These are phyloP conservation scores for Osmerus mordax DNA, from an alignment of 2,113 vertebrate genomes.

Conservation along the genomic window DNA sequence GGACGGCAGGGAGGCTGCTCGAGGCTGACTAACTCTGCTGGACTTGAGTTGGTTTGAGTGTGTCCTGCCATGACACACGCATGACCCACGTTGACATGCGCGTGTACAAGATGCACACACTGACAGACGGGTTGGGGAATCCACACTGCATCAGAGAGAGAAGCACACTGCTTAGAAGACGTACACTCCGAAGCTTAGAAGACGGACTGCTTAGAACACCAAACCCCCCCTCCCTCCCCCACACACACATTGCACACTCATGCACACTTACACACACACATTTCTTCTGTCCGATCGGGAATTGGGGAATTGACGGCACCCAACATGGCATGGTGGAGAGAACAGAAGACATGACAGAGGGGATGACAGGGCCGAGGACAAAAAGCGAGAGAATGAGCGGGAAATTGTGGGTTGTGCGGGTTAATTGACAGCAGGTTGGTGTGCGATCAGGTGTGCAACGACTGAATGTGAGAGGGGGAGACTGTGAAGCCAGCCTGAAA, in stretches of 20 bases:
- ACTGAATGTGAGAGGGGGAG: conserved; percentile 12
- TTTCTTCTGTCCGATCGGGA: neutral
- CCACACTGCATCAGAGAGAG: too few species aligned
- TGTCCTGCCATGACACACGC: too few species aligned
- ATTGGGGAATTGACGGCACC: too few species aligned
- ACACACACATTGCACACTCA: neutral
- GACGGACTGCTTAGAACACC: neutral
- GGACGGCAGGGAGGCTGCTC: neutral
- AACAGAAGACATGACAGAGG: conserved; percentile 13
- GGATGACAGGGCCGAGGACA: conserved; percentile 28
- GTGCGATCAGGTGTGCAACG: conserved; percentile 39
- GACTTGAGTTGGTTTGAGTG: too few species aligned
- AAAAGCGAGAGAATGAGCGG: conserved; percentile 25
- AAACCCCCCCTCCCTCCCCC: neutral
- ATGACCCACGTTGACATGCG: too few species aligned
- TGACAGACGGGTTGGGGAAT: too few species aligned
- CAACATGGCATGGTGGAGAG: neutral
- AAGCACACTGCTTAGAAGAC: neutral
- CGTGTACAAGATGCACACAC: too few species aligned
- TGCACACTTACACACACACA: neutral
- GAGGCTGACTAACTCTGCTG: too few species aligned
- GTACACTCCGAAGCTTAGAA: neutral
- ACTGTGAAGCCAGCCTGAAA: conserved; percentile 15
- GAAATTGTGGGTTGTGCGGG: conserved; percentile 25
- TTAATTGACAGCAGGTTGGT: conserved; percentile 47